Percentiles rank a stretch among this genome's conserved stretches.
phyloP scores from a whole-genome alignment of 2,113 vertebrate species.

The Oryctolagus cuniculus region DNA sequence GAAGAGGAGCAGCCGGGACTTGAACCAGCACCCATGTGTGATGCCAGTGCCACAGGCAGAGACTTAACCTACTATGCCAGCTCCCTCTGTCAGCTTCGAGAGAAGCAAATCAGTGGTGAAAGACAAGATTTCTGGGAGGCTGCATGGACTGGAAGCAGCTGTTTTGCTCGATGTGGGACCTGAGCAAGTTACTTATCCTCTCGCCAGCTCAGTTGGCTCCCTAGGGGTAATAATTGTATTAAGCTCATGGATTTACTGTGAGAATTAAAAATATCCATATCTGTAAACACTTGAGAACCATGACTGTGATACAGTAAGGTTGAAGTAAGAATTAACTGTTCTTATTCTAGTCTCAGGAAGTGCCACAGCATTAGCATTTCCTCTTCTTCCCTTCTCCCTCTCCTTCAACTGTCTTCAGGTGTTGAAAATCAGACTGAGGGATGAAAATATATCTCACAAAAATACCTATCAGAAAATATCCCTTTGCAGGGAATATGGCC shows the following conservation, averaged over 20 bases:
- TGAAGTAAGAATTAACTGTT: not conserved
- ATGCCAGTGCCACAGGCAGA: too few relatives aligned
- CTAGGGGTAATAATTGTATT: not conserved
- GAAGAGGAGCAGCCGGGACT: too few relatives aligned
- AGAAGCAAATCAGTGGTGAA: not conserved
- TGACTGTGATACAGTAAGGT: not conserved
- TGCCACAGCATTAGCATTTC: not conserved
- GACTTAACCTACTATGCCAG: too few relatives aligned
- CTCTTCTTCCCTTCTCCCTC: not conserved
- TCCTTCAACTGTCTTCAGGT: not conserved
- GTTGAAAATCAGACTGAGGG: not conserved
- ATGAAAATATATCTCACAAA: not conserved
- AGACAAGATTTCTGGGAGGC: not conserved
- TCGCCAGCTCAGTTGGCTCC: not conserved
- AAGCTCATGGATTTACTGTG: not conserved
- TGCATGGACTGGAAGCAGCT: not conserved
- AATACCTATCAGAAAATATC: not conserved
- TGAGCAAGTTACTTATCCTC: not conserved
- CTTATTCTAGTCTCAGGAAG: not conserved
- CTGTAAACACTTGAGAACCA: not conserved
- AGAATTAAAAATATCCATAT: not conserved
- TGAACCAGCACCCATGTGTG: too few relatives aligned
- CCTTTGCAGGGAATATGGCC: not conserved
- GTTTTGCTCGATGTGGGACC: not conserved
- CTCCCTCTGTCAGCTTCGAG: not conserved